Conservation (phyloP, 1,140 invertebrate genomes). For the Pseudomyrmex gracilis region DNA sequence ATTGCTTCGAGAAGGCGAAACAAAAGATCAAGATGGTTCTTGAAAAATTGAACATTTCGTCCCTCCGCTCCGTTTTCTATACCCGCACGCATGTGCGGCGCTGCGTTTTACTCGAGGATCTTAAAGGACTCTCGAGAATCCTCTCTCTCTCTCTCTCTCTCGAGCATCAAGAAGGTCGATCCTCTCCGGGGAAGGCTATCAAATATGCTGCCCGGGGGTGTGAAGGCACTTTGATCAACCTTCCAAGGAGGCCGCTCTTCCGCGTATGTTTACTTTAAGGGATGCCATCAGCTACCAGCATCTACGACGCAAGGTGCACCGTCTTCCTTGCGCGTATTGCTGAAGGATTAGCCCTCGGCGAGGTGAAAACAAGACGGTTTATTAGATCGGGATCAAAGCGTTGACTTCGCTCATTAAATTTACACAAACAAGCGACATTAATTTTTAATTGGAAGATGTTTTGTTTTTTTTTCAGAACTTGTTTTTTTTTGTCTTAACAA, state of each 20-base stretch:
- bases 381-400: conserved; percentile 69
- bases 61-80: neutral
- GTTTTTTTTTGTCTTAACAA: neutral
- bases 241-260: conserved; percentile 69
- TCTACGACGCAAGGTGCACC: conserved; percentile 63
- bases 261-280: conserved; percentile 80
- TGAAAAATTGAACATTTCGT: conserved; percentile 47
- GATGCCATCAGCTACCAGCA: conserved; percentile 78
- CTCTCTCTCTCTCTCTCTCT: neutral
- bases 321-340: conserved; percentile 59
- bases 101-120: conserved; percentile 23
- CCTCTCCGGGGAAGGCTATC: conserved; percentile 71
- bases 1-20: neutral
- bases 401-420: conserved; percentile 56
- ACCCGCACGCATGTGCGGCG: conserved; percentile 1
- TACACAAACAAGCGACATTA: conserved; percentile 2
- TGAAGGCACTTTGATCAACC: conserved; percentile 83
- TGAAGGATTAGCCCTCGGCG: conserved; percentile 43
- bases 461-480: neutral
- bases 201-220: conserved; percentile 82
- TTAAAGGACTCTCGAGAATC: conserved; percentile 63
- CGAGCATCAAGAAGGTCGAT: conserved; percentile 50
- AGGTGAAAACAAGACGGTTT: conserved; percentile 45
- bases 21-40: neutral
- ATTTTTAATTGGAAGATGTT: conserved; percentile 16